phyloP scores from a whole-genome alignment of 2,888 invertebrate species.

The Sericinus montela region DNA sequence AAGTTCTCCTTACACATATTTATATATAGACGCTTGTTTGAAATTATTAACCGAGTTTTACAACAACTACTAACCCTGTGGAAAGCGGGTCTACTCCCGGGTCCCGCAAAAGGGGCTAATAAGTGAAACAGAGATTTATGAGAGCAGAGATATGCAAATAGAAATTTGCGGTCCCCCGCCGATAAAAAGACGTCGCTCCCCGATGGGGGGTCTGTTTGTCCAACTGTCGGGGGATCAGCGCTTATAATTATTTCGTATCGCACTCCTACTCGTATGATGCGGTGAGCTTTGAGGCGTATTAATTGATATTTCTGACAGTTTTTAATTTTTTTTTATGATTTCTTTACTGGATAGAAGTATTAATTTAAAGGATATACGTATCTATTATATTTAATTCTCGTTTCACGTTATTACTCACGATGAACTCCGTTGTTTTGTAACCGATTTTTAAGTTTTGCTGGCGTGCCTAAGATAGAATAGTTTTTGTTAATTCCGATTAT shows the following conservation, averaged over 20 bases:
- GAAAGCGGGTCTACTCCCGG: slow-evolving; percentile 40
- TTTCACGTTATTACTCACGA: no score
- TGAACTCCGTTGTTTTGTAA: no score
- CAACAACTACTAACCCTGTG: slow-evolving; percentile 37
- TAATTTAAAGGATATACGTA: no score
- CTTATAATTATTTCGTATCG: slow-evolving; percentile 64
- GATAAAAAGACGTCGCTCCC: slow-evolving; percentile 71
- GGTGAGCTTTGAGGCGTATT: slow-evolving; percentile 3
- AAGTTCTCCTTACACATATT: no score
- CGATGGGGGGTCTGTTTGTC: slow-evolving; percentile 61
- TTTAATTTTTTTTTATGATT: no score
- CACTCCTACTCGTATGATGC: slow-evolving; percentile 24
- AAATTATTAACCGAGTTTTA: slow-evolving; percentile 29
- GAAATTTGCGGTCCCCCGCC: slow-evolving; percentile 74
- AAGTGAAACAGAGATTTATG: slow-evolving; percentile 79
- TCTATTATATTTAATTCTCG: no score
- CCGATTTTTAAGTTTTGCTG: no score
- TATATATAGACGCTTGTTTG: not conserved
- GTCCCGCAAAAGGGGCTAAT: slow-evolving; percentile 59
- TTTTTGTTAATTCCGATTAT: no score
- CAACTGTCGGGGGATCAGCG: slow-evolving; percentile 65
- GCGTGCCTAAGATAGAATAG: no score
- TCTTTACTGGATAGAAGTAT: no score
- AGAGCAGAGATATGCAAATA: slow-evolving; percentile 77
- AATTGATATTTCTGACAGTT: not conserved